These are phyloP conservation scores for Cebuella pygmaea DNA, from an alignment of 2,797 vertebrate genomes.

Conservation along the genomic window DNA sequence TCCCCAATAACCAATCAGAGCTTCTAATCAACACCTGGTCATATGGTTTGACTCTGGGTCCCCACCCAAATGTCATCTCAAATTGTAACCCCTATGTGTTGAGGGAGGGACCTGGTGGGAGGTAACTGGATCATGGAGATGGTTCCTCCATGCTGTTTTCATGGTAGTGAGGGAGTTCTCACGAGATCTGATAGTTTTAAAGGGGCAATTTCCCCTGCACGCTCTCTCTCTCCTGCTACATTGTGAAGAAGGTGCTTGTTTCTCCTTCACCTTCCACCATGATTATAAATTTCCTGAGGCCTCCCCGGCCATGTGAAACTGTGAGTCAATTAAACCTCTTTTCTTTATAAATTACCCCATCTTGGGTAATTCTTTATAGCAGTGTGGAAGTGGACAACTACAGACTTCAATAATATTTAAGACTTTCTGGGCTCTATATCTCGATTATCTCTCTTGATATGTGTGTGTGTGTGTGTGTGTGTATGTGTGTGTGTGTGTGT, in stretches of 20 bases:
- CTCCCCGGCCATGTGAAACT: not conserved
- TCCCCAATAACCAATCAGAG: not conserved
- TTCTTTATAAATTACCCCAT: not conserved
- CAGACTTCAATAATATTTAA: not conserved
- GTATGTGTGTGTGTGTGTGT: not conserved
- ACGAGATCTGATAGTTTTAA: not conserved
- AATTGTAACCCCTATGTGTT: not conserved
- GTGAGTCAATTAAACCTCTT: not conserved
- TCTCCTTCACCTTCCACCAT: not conserved
- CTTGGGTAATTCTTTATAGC: too few relatives aligned
- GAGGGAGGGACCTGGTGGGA: not conserved
- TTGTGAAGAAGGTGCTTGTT: not conserved
- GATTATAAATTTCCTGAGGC: not conserved
- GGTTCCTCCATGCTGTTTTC: not conserved
- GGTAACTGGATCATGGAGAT: not conserved
- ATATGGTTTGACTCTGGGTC: not conserved
- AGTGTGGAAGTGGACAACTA: too few relatives aligned
- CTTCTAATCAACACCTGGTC: not conserved
- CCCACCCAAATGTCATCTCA: not conserved
- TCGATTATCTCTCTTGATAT: not conserved
- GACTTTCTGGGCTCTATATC: not conserved
- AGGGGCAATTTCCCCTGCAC: not conserved
- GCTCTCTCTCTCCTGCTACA: not conserved
- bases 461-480: not conserved
- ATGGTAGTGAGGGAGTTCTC: not conserved